These are phyloP conservation scores for Chitala chitala DNA, from an alignment of 2,113 vertebrate genomes.

Conservation along the genomic window DNA sequence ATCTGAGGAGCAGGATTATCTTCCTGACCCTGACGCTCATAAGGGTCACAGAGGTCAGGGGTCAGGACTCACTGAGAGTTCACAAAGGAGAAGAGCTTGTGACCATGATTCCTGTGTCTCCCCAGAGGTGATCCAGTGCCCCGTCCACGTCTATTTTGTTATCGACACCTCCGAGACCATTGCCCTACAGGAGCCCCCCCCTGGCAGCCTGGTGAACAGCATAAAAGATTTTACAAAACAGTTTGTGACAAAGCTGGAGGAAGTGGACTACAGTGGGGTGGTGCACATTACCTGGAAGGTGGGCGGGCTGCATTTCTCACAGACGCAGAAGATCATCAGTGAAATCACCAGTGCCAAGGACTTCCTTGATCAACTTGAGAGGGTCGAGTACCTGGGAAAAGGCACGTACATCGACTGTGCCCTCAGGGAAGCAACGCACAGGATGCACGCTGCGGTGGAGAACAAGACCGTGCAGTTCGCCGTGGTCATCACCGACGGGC, in stretches of 20 bases:
- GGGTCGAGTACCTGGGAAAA: slow-evolving; percentile 74
- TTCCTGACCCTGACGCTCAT: too few species aligned
- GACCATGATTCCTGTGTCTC: neutral
- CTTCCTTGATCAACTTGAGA: slow-evolving; percentile 59
- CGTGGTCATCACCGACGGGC: slow-evolving; percentile 87
- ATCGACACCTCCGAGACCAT: slow-evolving; percentile 96
- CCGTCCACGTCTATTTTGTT: slow-evolving; percentile 84
- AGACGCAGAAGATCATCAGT: slow-evolving; percentile 72
- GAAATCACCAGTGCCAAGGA: slow-evolving; percentile 51
- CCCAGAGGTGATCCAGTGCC: slow-evolving; percentile 74
- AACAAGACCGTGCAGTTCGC: slow-evolving; percentile 63
- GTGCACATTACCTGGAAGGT: slow-evolving; percentile 78
- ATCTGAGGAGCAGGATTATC: too few species aligned
- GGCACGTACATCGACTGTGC: slow-evolving; percentile 92
- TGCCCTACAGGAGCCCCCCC: slow-evolving; percentile 82
- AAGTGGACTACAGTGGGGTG: slow-evolving; percentile 57
- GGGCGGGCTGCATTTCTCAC: slow-evolving; percentile 90
- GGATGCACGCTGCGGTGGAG: slow-evolving; percentile 41
- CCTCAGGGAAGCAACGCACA: slow-evolving; percentile 71
- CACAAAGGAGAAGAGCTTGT: too few species aligned
- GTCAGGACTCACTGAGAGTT: too few species aligned
- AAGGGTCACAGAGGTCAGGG: too few species aligned
- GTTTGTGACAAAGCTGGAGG: slow-evolving; percentile 68
- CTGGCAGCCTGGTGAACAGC: slow-evolving; percentile 76
- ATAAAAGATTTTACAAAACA: slow-evolving; percentile 73